Evolutionary conservation across 2,797 vertebrate species (phyloP), one percentile per base, ranked within the genome.

Genomic region (Otus scops): DNA sequence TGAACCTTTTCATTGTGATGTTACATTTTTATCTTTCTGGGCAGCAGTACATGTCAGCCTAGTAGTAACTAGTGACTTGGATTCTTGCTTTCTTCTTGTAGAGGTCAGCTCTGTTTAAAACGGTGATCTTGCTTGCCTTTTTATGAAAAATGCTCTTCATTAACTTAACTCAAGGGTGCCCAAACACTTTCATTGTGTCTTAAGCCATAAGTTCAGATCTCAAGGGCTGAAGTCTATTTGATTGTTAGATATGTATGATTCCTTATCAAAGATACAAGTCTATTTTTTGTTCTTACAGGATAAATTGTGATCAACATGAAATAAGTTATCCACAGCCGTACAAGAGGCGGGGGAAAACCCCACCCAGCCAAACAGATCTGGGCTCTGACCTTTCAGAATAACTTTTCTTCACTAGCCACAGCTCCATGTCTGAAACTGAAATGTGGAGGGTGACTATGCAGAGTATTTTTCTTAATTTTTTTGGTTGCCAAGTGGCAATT

Each of bases 51-150:
- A 15, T 89, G 94, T 94, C 96, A 95, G 91, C 88, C 93, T 93
- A 77, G 88, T 88, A 92, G 85, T 92, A 94, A 85, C 81, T 88
- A 95, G 88, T 97, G 87, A 91, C 88, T 96, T 93, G 68, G 89
- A 91, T 97, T 96, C 93, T 71, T 95, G 94, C 96, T 97, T 97
- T 91, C 61, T 96, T 95, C 80, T 91, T 92, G 94, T 97, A 94
- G 86, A 92, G 91, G 63, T 94, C 97, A 96, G 92, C 95, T 97
- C 90, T 97, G 92, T 94, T 96, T 84, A 57, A 89, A 95, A 89
- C 59, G 36, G 75, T 95, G 86, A 85, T 95, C 71, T 96, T 96
- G 90, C 96, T 97, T 95, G 96, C 86, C 88, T 96, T 92, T 91
- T 87, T 92, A 95, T 93, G 84, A 95, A 92, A 96, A 85, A 81